These are phyloP conservation scores for Calliopsis andreniformis DNA, from an alignment of 1,140 invertebrate species.

Conservation along the genomic window DNA sequence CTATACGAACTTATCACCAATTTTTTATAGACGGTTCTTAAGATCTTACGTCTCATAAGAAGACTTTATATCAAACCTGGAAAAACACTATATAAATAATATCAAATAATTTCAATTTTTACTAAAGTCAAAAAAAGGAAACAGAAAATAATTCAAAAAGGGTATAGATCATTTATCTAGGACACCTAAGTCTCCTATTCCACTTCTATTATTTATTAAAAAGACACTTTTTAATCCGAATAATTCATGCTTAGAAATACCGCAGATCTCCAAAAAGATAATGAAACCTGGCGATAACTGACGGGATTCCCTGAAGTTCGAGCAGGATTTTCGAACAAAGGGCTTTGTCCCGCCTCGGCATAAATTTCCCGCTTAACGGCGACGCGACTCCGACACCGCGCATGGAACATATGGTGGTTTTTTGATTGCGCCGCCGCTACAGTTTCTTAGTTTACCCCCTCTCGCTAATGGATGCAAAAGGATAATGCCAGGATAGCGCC, in stretches of 20 bases:
- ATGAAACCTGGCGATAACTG: not conserved
- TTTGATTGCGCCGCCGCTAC: conserved; percentile 51
- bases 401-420: conserved; percentile 49
- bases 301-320: not conserved
- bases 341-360: conserved; percentile 44
- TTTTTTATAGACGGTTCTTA: too few species aligned
- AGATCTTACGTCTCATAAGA: too few species aligned
- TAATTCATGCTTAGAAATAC: not conserved
- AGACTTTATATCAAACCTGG: too few species aligned
- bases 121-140: too few species aligned
- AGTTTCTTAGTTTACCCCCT: conserved; percentile 60
- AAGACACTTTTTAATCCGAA: not conserved
- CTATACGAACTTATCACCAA: too few species aligned
- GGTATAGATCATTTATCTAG: too few species aligned
- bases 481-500: conserved; percentile 44
- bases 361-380: conserved; percentile 53
- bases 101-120: too few species aligned
- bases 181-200: too few species aligned
- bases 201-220: too few species aligned
- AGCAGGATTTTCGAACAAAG: conserved; percentile 43
- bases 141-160: too few species aligned
- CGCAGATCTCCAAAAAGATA: not conserved
- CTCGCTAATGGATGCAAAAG: conserved; percentile 60
- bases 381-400: not conserved
- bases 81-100: too few species aligned